These are phyloP conservation scores for Muntiacus muntjak DNA, from an alignment of 2,113 vertebrate genomes.

Conservation along the genomic window DNA sequence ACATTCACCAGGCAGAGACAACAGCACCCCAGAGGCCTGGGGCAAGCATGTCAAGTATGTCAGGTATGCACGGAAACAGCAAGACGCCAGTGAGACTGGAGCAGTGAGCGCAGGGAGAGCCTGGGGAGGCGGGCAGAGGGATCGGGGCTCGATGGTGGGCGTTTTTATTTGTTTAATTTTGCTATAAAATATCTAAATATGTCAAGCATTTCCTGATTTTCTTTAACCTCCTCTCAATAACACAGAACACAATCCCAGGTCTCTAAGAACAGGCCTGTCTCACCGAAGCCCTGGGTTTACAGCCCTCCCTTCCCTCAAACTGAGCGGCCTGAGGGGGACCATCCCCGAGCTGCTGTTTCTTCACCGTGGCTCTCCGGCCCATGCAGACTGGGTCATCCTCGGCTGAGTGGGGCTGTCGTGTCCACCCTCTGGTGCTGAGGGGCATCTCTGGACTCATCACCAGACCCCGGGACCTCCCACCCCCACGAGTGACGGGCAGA, in stretches of 20 bases:
- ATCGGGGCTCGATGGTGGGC: rapidly evolving
- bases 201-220: too few relatives aligned
- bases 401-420: neutral
- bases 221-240: neutral
- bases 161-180: neutral
- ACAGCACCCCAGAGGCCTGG: neutral
- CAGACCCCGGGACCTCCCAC: neutral
- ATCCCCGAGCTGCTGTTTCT: neutral
- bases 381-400: neutral
- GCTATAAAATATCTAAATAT: too few relatives aligned
- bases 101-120: neutral
- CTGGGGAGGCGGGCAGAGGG: rapidly evolving
- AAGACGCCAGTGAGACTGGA: rapidly evolving
- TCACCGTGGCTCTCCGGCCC: neutral
- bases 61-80: neutral
- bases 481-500: neutral
- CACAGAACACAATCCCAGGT: neutral
- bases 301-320: neutral
- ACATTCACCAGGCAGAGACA: neutral
- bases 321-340: neutral
- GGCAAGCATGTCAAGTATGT: neutral
- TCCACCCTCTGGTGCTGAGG: neutral
- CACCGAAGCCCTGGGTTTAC: neutral
- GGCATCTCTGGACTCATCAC: neutral
- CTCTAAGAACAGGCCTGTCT: neutral